phyloP scores from a whole-genome alignment of 2,888 invertebrate genomes.

The Emesis russula region DNA sequence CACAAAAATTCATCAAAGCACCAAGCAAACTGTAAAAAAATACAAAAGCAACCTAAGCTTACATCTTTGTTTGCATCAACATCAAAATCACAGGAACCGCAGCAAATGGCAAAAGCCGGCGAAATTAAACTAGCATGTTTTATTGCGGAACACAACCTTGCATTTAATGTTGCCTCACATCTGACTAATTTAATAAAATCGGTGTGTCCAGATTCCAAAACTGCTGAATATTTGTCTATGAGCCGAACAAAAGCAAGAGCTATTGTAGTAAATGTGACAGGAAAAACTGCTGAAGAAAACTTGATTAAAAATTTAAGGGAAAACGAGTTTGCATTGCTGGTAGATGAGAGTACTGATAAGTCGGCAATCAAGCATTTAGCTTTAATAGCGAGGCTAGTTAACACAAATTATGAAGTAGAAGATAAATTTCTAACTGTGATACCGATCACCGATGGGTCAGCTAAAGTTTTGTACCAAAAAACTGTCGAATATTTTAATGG shows the following conservation, averaged over 20 bases:
- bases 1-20: too few species aligned
- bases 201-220: slow-evolving; percentile 75
- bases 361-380: slow-evolving; percentile 37
- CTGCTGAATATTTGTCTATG: slow-evolving; percentile 56
- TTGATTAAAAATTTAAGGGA: slow-evolving; percentile 69
- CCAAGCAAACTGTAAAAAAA: slow-evolving; percentile 22
- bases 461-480: slow-evolving; percentile 61
- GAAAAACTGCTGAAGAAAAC: not conserved
- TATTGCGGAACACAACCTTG: slow-evolving; percentile 81
- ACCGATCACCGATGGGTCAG: slow-evolving; percentile 69
- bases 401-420: slow-evolving; percentile 76
- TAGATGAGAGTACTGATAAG: slow-evolving; percentile 82
- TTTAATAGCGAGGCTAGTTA: slow-evolving; percentile 67
- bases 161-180: slow-evolving; percentile 81
- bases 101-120: slow-evolving; percentile 65
- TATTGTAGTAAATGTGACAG: slow-evolving; percentile 33
- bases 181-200: slow-evolving; percentile 70
- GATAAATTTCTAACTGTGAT: slow-evolving; percentile 86
- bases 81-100: slow-evolving; percentile 68
- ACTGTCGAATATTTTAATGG: slow-evolving; percentile 55
- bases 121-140: slow-evolving; percentile 80
- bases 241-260: too few species aligned
- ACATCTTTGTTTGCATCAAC: slow-evolving; percentile 32
- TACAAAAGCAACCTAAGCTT: slow-evolving; percentile 42
- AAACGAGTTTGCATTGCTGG: slow-evolving; percentile 75